Evolutionary conservation across 1,140 invertebrate genomes (phyloP), one percentile per base, ranked within the genome.

Genomic region (Nixonia krombeini): DNA sequence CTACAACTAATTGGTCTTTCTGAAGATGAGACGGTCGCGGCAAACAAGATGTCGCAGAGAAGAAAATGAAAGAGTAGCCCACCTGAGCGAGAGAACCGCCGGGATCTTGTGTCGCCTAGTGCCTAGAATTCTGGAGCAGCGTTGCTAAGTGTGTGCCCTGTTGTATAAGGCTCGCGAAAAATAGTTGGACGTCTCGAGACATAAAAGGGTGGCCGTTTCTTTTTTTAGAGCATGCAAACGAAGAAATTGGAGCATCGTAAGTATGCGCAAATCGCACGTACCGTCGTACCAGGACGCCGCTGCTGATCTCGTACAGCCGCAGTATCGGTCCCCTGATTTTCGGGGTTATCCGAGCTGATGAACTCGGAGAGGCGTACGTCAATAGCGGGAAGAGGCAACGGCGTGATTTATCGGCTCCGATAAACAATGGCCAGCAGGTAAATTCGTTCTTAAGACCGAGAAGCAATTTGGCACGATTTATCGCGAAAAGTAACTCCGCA

Each of bases 381-480:
- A n/a, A n/a, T n/a, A n/a, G n/a, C n/a, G n/a, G n/a, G n/a, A n/a
- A n/a, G n/a, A n/a, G n/a, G n/a, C n/a, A n/a, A n/a, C n/a, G n/a
- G n/a, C n/a, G n/a, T n/a, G n/a, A 8, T 13, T 40, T 25, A 56
- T 52, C 13, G 18, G 40, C 13, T 55, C 28, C 12, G 1, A 33
- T 35, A 63, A 69, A 69, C 66, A 69, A 70, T 57, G 42, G 16
- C 25, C 23, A 49, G 25, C 53, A 49, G 42, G 63, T 61, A 65
- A 58, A 68, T 68, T 71, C 66, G 66, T 76, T 73, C 50, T 50
- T 56, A 29, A 59, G 62, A 70, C 57, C 65, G 35, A 72, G 62
- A 71, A 75, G 79, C 77, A 81, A 81, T 81, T 81, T 76, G 71
- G 71, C 72, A 73, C 78, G 78, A 84, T 80, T 83, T 77, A 84